Base-by-base conservation (phyloP, 2,113 vertebrate genomes). In the Myiopsitta monachus region DNA sequence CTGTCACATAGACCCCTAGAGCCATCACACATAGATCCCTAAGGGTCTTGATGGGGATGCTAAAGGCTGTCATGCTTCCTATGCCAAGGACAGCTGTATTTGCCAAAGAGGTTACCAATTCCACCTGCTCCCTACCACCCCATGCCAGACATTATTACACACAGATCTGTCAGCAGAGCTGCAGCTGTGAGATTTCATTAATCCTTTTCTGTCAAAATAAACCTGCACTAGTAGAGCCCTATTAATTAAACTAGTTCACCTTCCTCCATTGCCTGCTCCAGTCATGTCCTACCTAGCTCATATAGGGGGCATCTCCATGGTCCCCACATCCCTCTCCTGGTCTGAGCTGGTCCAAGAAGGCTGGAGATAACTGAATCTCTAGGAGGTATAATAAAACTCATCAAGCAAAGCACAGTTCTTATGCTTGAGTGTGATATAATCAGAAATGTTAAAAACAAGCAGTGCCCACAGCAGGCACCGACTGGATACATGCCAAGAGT, bases 111-210 rank as follows among this genome's bases (percentile, higher is more conserved):
- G 88, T 84, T 75, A 64, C 63, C 86, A 70, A 14, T 47, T 74
- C 87, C 91, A 89, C 82, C 95, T 91, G 91, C 91, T 88, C 62
- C 3, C 43, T 49, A 64, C 80, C 47, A 57, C 49, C 43, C 43
- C 4, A 2, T 82, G 73, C 83, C 91, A 88, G 76, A 51, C 66
- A 28, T 39, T 12, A 36, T 74, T 77, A 46, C 77, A 73, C 55
- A 49, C 63, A 77, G 83, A 67, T 41, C 94, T 85, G 86, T 63
- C 92, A 93, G 55, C 69, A 70, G 90, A 84, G 72, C 72, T 88
- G 88, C 85, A 94, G 90, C 88, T 92, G 72, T 2, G 88, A 88
- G 61, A 67, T 21, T 83, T 88, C 90, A 90, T 93, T 94, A 95
- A 92, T 94, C 88, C 79, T 92, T 54, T 24, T 70, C 91, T 88